These are phyloP conservation scores for Lophotis ruficrista DNA, from an alignment of 2,113 vertebrate species.

Conservation along the genomic window DNA sequence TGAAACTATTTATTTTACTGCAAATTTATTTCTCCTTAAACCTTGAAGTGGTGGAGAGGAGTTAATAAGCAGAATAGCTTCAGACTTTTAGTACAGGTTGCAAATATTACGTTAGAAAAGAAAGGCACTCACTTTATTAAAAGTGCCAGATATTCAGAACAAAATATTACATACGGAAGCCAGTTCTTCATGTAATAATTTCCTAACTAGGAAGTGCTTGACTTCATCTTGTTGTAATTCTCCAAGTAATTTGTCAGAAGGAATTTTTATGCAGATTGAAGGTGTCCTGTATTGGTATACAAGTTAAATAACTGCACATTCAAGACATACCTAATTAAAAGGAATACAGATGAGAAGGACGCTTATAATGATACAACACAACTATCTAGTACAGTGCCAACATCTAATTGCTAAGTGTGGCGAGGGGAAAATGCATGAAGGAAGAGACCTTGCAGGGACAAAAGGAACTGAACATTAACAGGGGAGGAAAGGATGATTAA, in stretches of 20 bases:
- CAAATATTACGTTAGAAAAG: neutral
- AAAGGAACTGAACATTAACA: neutral
- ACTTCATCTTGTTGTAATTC: neutral
- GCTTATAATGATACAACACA: accelerated
- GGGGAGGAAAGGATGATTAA: neutral
- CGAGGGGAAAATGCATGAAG: neutral
- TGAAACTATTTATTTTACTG: neutral
- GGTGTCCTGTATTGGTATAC: neutral
- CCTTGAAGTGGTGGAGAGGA: neutral
- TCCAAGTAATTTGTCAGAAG: neutral
- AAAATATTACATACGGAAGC: neutral
- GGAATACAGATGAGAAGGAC: neutral
- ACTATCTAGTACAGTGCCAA: neutral
- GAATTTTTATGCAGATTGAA: neutral
- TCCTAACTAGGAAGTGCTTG: neutral
- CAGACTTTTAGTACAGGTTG: neutral
- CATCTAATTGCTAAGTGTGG: neutral
- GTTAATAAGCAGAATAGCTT: neutral
- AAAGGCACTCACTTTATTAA: neutral
- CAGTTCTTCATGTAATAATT: neutral
- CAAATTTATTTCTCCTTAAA: neutral
- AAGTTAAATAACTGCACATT: neutral
- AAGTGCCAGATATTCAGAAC: neutral
- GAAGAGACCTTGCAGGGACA: neutral
- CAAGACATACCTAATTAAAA: neutral